Conservation (phyloP, 2,797 vertebrate genomes). For the Bradypus variegatus region DNA sequence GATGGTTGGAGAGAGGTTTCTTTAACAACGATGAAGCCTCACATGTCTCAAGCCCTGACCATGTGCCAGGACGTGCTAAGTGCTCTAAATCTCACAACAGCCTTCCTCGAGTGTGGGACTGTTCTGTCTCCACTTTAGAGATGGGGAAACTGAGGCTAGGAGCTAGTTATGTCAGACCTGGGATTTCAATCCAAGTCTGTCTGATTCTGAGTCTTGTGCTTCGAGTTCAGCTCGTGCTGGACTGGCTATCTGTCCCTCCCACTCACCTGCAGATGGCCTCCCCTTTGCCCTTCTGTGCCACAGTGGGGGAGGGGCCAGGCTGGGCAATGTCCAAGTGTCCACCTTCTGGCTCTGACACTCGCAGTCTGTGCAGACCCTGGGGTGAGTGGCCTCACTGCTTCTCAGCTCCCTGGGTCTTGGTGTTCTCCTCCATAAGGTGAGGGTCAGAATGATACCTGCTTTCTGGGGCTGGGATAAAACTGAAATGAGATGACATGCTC, state of each 20-base stretch:
- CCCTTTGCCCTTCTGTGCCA: no score
- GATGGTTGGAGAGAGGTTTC: neutral
- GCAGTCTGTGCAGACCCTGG: neutral
- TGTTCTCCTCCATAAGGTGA: neutral
- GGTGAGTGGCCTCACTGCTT: neutral
- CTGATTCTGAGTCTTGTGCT: neutral
- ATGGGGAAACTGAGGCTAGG: neutral
- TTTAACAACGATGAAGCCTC: neutral
- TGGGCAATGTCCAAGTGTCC: neutral
- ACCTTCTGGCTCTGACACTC: neutral
- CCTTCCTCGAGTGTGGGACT: neutral
- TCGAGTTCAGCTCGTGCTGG: neutral
- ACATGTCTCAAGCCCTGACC: no score
- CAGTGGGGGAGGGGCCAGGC: neutral
- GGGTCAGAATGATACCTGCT: neutral
- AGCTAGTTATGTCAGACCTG: neutral
- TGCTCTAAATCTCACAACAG: neutral
- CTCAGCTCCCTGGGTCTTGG: neutral
- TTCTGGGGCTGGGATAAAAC: neutral
- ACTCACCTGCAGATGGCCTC: neutral
- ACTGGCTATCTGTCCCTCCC: neutral
- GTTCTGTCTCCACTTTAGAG: neutral
- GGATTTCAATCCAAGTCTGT: neutral
- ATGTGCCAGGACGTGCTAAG: neutral
- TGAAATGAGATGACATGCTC: neutral